Evolutionary conservation across 2,888 invertebrate species (phyloP).

Genomic region (Aphelenchoides bicaudatus): DNA sequence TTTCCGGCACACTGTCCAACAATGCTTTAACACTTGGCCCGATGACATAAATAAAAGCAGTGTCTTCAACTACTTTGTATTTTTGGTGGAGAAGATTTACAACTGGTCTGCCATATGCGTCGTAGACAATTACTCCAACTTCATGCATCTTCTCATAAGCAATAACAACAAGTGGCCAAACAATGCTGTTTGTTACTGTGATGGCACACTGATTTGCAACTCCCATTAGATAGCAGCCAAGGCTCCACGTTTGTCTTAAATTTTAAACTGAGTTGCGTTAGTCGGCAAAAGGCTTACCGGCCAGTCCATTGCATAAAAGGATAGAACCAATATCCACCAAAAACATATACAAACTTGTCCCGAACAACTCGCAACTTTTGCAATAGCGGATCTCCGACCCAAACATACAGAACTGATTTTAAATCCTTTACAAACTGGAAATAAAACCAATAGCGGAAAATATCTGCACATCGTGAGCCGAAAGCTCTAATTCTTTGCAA

Average conservation of each 20-base stretch:
- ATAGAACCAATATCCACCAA: slow-evolving; percentile 40
- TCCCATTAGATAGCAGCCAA: slow-evolving; percentile 10
- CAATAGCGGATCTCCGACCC: slow-evolving; percentile 21
- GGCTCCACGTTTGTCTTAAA: background rate
- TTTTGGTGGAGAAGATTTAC: slow-evolving; percentile 29
- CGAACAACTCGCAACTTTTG: slow-evolving; percentile 22
- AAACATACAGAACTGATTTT: slow-evolving; percentile 31
- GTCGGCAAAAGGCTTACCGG: slow-evolving; percentile 20
- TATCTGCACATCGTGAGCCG: slow-evolving; percentile 1
- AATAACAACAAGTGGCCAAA: slow-evolving; percentile 46
- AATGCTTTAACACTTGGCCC: slow-evolving; percentile 51
- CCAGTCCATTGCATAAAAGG: slow-evolving; percentile 22
- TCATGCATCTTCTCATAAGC: slow-evolving; percentile 24
- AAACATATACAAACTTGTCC: slow-evolving; percentile 33
- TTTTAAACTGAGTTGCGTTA: background rate
- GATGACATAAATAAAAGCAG: slow-evolving; percentile 45
- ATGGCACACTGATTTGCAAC: slow-evolving; percentile 23
- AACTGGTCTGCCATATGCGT: slow-evolving; percentile 28
- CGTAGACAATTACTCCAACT: slow-evolving; percentile 27
- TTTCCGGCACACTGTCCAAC: slow-evolving; percentile 51
- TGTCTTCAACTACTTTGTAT: slow-evolving; percentile 42
- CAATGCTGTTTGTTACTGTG: slow-evolving; percentile 41
- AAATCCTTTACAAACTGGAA: slow-evolving; percentile 54
- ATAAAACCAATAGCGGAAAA: slow-evolving; percentile 49
- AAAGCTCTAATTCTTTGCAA: slow-evolving; percentile 23